Conservation (phyloP, 1,140 invertebrate genomes). For the Wasmannia auropunctata region DNA sequence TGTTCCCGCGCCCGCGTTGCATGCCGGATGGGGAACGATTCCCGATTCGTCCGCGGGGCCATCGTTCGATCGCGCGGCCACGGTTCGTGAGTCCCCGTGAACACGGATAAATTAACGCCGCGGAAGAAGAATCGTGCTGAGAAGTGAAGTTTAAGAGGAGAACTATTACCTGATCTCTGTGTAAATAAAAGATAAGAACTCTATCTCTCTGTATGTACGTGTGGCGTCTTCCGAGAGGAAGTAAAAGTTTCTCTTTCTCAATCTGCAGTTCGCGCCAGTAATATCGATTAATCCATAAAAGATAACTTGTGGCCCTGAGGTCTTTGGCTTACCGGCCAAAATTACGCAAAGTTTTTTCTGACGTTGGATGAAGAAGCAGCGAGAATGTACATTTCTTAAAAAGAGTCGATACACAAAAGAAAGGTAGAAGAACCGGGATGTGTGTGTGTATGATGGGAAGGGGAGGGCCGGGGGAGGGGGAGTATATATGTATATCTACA, state of each 20-base stretch:
- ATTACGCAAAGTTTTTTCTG: constrained; percentile 5
- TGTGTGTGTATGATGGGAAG: no score
- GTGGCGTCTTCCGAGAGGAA: background rate
- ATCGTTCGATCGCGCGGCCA: background rate
- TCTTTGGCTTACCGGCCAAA: background rate
- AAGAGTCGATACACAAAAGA: background rate
- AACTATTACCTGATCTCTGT: background rate
- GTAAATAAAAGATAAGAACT: constrained; percentile 7
- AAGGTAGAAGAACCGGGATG: background rate
- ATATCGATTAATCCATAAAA: constrained; percentile 39
- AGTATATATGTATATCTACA: background rate
- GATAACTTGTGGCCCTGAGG: constrained; percentile 11
- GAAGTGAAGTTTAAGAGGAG: constrained; percentile 29
- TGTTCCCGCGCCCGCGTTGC: constrained; percentile 56
- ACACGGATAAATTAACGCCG: constrained; percentile 44
- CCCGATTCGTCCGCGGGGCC: background rate
- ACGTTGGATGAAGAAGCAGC: background rate
- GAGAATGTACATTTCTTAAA: constrained; percentile 15
- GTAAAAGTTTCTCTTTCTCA: constrained; percentile 21
- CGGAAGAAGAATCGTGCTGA: constrained; percentile 19
- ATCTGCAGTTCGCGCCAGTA: background rate
- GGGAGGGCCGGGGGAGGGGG: no score
- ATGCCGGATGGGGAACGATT: constrained; percentile 59
- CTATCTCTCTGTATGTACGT: background rate
- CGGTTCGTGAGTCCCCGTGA: background rate